Conservation (phyloP, 2,113 vertebrate species). For the Apteryx mantelli region DNA sequence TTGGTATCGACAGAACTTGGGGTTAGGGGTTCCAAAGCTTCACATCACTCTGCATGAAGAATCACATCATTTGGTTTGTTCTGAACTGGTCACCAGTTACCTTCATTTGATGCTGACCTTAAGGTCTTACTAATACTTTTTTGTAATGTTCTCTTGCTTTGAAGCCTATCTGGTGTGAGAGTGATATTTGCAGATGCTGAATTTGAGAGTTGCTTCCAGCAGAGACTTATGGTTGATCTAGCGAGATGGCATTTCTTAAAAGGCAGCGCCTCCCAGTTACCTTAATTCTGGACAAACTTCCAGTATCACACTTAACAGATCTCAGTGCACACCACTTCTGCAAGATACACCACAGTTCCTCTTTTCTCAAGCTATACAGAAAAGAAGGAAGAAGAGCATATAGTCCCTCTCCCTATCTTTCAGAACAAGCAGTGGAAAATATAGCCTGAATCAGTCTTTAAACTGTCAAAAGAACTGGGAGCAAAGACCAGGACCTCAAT, state of each 20-base stretch:
- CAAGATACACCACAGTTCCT: not conserved
- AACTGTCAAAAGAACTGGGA: not conserved
- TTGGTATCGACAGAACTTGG: not conserved
- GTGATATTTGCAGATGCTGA: not conserved
- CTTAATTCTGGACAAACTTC: not conserved
- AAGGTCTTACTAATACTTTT: not conserved
- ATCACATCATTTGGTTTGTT: not conserved
- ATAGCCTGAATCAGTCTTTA: not conserved
- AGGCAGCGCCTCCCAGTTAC: not conserved
- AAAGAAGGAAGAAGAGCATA: not conserved
- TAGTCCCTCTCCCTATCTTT: not conserved
- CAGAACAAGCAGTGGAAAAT: not conserved
- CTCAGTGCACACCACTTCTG: not conserved
- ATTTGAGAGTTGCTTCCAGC: not conserved
- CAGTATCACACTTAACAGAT: not conserved
- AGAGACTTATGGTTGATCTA: not conserved
- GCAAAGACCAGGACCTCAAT: not conserved
- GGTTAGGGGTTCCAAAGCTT: not conserved
- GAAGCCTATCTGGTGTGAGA: not conserved
- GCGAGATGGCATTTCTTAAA: not conserved
- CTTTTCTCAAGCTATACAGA: not conserved
- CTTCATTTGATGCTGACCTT: not conserved
- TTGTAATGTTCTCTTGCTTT: not conserved
- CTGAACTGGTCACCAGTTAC: not conserved
- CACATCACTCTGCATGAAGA: not conserved